Evolutionary conservation across 2,888 invertebrate species (phyloP), one percentile per base, ranked within the genome.

Genomic region (Liposcelis brunnea): DNA sequence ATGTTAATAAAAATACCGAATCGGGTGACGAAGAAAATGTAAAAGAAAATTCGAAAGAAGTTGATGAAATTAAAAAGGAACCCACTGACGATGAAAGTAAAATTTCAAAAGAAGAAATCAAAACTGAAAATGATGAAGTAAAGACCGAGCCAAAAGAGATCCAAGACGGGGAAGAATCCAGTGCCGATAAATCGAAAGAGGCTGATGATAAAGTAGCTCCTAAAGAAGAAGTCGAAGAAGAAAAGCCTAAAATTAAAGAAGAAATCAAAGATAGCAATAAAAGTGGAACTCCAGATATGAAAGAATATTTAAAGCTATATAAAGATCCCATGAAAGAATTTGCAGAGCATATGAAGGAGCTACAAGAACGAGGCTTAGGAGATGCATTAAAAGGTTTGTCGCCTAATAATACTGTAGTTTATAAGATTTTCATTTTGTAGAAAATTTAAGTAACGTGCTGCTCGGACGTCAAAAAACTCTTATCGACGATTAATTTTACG

Each of bases 81-180:
- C 55, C 54, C 18, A 56, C 56, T 43, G 58, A 59, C 34, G 58
- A 55, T 2, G 68, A 68, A 49, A 49, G 68, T 43, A 69, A 69
- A 50, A 69, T 68, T 50, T 52, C 69, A 11, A 55, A 68, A 16
- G 66, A 69, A 51, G 61, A 67, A 62, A 66, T 68, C 0, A 67
- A 68, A 57, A 67, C 67, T 0, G 66, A 66, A 0, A 66, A 67
- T 1, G 63, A 66, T 1, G 1, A 69, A 66, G 45, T 68, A 65
- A 51, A 63, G 40, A 47, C 48, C 4, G 47, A 52, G 21, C 31
- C 32, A 2, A 48, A 48, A 15, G 46, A 43, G 10, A 45, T 61
- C 4, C 26, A 4, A 8, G 5, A 26, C 8, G 4, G 5, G 26
- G 26, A 26, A 26, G 26, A 26, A 26, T 6, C 26, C 4, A 26